A percentile compares a stretch with the other conserved stretches of the same genome.
Conservation (phyloP, 1,140 invertebrate genomes). For the Calephelis virginiensis region DNA sequence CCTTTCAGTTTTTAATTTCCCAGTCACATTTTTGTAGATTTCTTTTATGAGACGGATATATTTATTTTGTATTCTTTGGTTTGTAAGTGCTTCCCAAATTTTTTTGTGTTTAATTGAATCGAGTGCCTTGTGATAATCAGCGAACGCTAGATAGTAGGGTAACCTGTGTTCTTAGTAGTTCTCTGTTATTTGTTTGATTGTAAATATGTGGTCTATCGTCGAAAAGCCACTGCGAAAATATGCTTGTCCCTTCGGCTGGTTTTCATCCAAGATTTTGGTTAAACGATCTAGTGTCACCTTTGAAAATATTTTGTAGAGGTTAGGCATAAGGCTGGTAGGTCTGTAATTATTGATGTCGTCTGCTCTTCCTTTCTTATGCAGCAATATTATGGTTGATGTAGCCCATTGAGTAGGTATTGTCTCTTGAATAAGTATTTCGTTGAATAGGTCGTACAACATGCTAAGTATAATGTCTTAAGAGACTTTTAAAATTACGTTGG, state of each 20-base stretch:
- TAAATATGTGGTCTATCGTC: constrained; percentile 31
- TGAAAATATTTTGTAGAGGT: constrained; percentile 36
- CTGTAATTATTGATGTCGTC: constrained; percentile 35
- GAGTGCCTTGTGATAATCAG: constrained; percentile 34
- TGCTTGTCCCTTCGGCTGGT: constrained; percentile 31
- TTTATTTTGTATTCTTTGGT: constrained; percentile 26
- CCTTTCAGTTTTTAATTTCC: no score
- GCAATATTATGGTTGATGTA: constrained; percentile 33
- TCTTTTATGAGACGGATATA: constrained; percentile 25
- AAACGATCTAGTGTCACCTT: constrained; percentile 29
- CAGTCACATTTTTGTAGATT: no score
- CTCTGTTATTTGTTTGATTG: constrained; percentile 29
- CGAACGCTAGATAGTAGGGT: constrained; percentile 25
- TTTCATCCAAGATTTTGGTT: constrained; percentile 32
- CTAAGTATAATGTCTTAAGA: no score
- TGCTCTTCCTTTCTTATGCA: constrained; percentile 37
- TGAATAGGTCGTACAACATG: constrained; percentile 25
- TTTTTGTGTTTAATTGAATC: constrained; percentile 26
- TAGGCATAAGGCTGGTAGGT: constrained; percentile 32
- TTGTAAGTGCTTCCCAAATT: constrained; percentile 29
- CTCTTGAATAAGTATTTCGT: constrained; percentile 33
- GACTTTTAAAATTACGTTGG: no score
- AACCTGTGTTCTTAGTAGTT: constrained; percentile 29
- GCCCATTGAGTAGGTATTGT: constrained; percentile 34
- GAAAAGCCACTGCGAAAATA: constrained; percentile 30